Base-by-base conservation (phyloP, 2,113 vertebrate species). In the Labrus mixtus region DNA sequence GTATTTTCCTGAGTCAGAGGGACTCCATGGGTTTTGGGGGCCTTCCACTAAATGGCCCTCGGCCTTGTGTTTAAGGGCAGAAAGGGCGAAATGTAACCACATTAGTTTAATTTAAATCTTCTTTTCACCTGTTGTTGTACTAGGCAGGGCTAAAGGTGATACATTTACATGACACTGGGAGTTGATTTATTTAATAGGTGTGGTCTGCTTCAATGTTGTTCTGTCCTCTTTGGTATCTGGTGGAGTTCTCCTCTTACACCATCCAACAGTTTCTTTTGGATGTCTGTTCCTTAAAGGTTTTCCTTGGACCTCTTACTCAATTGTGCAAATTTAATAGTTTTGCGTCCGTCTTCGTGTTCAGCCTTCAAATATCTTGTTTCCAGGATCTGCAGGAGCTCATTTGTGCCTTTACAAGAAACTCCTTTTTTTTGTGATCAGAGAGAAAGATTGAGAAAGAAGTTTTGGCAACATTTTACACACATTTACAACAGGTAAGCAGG, bases 1-100 rank as follows among this genome's bases (percentile, higher is more conserved):
- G 84, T 89, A 2, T 89, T 88, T 89, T 70, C 85, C 86, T 89
- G 83, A 86, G 82, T 90, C 90, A 84, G 88, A 88, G 67, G 48
- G 65, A 55, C 79, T 69, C 81, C 56, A 41, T 76, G 67, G 48
- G 59, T 74, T 83, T 80, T 57, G 43, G 45, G 41, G 64, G 8
- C 39, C 58, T 7, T 39, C 72, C 82, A 70, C 61, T 72, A 39
- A 55, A 69, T 59, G 16, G 25, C 23, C 63, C 16, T 13, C n/a
- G 62, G 56, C 68, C 59, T 65, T 75, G 76, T 76, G 88, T 64
- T 66, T 19, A 68, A 13, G 64, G 39, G 64, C 11, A 74, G 12
- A 60, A 60, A 25, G 70, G 64, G 39, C 1, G 50, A 23, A 13
- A 8, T 50, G 73, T 80, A 65, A 61, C 68, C 46, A 67, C 56